Conservation (phyloP, 2,113 vertebrate species). For the Xenus cinereus region DNA sequence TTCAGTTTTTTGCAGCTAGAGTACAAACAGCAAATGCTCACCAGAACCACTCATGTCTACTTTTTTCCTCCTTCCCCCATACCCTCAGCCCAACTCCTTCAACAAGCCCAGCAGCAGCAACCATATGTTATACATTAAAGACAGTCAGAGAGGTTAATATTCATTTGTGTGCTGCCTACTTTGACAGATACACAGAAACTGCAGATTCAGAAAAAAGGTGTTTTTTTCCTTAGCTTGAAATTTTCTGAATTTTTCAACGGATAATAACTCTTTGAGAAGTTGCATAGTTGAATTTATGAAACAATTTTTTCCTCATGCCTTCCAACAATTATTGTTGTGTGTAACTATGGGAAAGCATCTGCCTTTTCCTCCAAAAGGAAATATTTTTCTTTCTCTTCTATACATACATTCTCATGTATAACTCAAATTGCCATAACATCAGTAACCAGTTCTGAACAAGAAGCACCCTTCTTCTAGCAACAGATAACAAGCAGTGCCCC, state of each 20-base stretch:
- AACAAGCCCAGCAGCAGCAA: not conserved
- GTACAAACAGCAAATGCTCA: constrained; percentile 13
- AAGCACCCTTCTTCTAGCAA: not conserved
- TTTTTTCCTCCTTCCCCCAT: not conserved
- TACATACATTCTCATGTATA: not conserved
- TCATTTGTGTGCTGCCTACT: not conserved
- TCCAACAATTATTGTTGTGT: not conserved
- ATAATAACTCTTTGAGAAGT: not conserved
- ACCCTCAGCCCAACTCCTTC: not conserved
- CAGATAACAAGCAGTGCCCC: not conserved
- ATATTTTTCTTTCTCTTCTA: not conserved
- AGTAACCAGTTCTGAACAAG: not conserved
- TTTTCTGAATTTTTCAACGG: not conserved
- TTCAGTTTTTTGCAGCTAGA: not conserved
- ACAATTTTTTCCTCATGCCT: not conserved
- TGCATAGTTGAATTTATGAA: not conserved
- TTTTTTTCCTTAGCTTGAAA: not conserved
- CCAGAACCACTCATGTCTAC: not conserved
- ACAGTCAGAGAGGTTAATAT: constrained; percentile 28
- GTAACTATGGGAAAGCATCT: not conserved
- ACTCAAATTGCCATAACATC: not conserved
- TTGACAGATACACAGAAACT: constrained; percentile 14
- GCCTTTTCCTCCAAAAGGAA: not conserved
- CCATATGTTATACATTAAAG: constrained; percentile 20
- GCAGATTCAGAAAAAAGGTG: not conserved